Evolutionary conservation across 2,113 vertebrate species (phyloP).

Genomic region (Amphilophus citrinellus): DNA sequence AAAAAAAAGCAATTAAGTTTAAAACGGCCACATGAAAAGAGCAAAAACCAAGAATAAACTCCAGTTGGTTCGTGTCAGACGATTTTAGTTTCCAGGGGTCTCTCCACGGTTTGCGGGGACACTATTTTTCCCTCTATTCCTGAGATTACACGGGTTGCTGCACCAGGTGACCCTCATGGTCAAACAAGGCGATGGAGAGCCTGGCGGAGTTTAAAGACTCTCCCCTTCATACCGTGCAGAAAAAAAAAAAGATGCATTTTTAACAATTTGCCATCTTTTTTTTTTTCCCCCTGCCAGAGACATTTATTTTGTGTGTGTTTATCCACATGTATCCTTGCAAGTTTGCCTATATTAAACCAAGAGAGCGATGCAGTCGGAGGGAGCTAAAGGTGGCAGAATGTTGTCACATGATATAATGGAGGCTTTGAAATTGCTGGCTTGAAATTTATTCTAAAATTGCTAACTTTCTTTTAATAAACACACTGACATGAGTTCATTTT

Average conservation of each 20-base stretch:
- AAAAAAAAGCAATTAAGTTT: conserved; percentile 74
- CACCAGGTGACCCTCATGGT: conserved; percentile 85
- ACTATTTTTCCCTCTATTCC: conserved; percentile 77
- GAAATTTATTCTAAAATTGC: neutral
- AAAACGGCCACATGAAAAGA: conserved; percentile 72
- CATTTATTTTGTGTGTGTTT: conserved; percentile 56
- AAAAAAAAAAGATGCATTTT: conserved; percentile 71
- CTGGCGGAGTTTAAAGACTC: conserved; percentile 83
- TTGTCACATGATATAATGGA: conserved; percentile 43
- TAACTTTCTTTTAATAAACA: neutral
- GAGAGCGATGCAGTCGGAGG: conserved; percentile 13
- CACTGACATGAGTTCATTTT: conserved; percentile 9
- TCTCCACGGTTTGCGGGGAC: conserved; percentile 70
- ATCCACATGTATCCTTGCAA: conserved; percentile 37
- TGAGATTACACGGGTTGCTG: conserved; percentile 91
- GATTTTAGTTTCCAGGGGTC: conserved; percentile 73
- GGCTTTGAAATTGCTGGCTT: neutral
- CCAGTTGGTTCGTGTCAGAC: conserved; percentile 72
- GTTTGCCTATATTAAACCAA: conserved; percentile 45
- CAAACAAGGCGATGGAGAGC: conserved; percentile 80
- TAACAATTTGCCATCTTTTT: conserved; percentile 55
- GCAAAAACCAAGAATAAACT: conserved; percentile 73
- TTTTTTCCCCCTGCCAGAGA: conserved; percentile 10
- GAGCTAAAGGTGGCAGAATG: conserved; percentile 39
- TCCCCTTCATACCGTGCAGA: conserved; percentile 48